phyloP scores from a whole-genome alignment of 2,888 invertebrate genomes.

The Odontocerum albicorne region DNA sequence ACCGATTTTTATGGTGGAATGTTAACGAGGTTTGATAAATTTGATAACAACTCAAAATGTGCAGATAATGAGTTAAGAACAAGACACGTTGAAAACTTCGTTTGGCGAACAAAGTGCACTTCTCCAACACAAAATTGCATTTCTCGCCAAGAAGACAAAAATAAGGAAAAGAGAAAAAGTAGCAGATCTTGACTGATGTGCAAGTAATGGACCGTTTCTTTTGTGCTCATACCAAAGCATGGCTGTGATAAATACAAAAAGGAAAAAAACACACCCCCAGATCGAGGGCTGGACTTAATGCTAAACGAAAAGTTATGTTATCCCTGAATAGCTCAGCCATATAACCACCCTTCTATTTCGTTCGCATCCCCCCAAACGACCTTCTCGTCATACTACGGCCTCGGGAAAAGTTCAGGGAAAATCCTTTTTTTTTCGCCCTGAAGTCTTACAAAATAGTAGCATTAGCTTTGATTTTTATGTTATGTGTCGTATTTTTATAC shows the following conservation, averaged over 20 bases:
- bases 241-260: slow-evolving; percentile 31
- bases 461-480: slow-evolving; percentile 20
- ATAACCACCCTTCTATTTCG: slow-evolving; percentile 7
- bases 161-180: too few species aligned
- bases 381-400: slow-evolving; percentile 9
- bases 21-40: too few species aligned
- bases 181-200: slow-evolving; percentile 6
- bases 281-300: slow-evolving; percentile 29
- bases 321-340: slow-evolving; percentile 31
- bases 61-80: too few species aligned
- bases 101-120: too few species aligned
- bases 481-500: slow-evolving; percentile 3
- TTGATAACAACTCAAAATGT: too few species aligned
- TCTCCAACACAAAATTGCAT: too few species aligned
- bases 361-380: slow-evolving; percentile 11
- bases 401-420: background rate
- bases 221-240: too few species aligned
- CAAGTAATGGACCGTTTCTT: slow-evolving; percentile 16
- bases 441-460: slow-evolving; percentile 21
- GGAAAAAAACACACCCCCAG: slow-evolving; percentile 20
- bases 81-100: too few species aligned
- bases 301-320: slow-evolving; percentile 38
- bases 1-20: too few species aligned
- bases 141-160: too few species aligned
- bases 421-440: background rate